Conservation (phyloP, 2,888 invertebrate genomes). For the Tineola bisselliella region DNA sequence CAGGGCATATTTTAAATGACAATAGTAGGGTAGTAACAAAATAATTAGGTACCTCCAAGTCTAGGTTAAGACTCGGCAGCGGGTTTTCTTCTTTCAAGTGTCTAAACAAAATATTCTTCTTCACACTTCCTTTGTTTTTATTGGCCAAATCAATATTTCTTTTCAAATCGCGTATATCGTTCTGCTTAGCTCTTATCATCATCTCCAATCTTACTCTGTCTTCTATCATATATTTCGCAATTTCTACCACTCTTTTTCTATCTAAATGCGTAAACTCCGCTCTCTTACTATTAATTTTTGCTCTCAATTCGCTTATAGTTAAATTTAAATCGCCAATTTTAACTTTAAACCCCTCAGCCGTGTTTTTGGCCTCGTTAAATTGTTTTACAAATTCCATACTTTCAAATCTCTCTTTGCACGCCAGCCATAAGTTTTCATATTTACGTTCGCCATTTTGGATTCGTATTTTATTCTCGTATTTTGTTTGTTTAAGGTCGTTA, state of each 20-base stretch:
- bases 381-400: conserved; percentile 42
- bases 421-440: conserved; percentile 42
- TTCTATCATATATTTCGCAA: conserved; percentile 36
- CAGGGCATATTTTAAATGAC: no score
- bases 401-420: conserved; percentile 40
- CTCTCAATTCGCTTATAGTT: background rate
- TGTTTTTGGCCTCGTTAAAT: conserved; percentile 27
- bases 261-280: conserved; percentile 24
- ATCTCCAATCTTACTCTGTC: conserved; percentile 32
- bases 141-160: background rate
- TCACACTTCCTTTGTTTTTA: background rate
- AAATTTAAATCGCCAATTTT: background rate
- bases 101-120: no score
- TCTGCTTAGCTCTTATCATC: conserved; percentile 13
- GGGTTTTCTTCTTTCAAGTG: background rate
- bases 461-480: conserved; percentile 29
- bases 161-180: background rate
- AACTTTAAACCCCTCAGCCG: conserved; percentile 12
- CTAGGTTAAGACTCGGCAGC: background rate
- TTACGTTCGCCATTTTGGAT: conserved; percentile 34
- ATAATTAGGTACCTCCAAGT: background rate
- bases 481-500: conserved; percentile 34
- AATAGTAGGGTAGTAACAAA: no score
- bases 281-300: conserved; percentile 10
- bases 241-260: conserved; percentile 30